Evolutionary conservation across 1,140 invertebrate genomes (phyloP).

Genomic region (Drosophila sp.): DNA sequence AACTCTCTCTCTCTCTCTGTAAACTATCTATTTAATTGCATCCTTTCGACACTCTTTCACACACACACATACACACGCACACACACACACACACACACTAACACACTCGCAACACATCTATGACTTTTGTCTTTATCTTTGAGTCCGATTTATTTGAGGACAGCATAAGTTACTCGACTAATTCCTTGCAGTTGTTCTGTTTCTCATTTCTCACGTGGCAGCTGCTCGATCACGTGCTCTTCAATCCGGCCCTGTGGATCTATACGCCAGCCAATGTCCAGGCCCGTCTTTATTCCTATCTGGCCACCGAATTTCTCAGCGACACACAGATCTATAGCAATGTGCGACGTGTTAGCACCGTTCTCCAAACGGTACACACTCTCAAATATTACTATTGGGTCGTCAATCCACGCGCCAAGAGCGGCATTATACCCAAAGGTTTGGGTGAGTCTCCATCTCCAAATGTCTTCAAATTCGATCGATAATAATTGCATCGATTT

Average conservation of each 20-base stretch:
- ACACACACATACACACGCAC: constrained; percentile 6
- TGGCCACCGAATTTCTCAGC: constrained; percentile 98
- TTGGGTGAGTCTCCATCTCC: constrained; percentile 88
- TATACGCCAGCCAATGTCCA: constrained; percentile 98
- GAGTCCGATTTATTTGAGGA: constrained; percentile 60
- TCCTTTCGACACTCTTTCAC: constrained; percentile 20
- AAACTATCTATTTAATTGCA: constrained; percentile 24
- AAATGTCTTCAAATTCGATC: too few species aligned
- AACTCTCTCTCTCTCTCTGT: constrained; percentile 1
- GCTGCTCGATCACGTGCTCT: constrained; percentile 98
- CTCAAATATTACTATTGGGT: constrained; percentile 99
- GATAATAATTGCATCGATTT: too few species aligned
- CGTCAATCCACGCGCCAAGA: constrained; percentile 96
- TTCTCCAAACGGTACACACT: constrained; percentile 98
- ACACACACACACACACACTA: constrained; percentile 20
- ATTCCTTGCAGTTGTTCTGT: constrained; percentile 89
- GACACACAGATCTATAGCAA: constrained; percentile 99
- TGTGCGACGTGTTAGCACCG: constrained; percentile 97
- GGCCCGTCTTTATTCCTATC: constrained; percentile 97
- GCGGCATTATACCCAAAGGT: constrained; percentile 97
- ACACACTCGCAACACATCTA: constrained; percentile 18
- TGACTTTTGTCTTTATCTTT: constrained; percentile 27
- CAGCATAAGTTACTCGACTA: constrained; percentile 84
- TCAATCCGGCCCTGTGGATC: constrained; percentile 99
- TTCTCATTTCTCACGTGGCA: constrained; percentile 93